Base-by-base conservation (phyloP, 2,888 invertebrate species). In the Synergus laeviventris region DNA sequence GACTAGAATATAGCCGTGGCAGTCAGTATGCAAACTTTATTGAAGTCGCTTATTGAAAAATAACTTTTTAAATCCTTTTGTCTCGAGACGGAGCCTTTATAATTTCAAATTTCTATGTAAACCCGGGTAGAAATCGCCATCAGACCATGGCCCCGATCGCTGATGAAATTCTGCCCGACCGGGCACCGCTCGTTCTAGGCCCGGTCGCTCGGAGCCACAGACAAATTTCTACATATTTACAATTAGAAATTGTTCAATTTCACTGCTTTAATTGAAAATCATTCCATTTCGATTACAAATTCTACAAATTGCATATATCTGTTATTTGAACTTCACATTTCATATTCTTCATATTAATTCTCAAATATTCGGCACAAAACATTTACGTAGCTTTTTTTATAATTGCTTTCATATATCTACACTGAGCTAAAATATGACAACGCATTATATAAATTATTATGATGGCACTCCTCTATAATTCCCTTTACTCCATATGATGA, bases 361-460 rank as follows among this genome's bases (percentile, higher is more conserved):
- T 5, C 3, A 31, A 31, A 31, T 31, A 31, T 45, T 45, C 16
- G 16, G 7, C 16, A 45, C 11, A 45, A 16, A 16, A 16, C 16
- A 0, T 4, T 2, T 16, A 7, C 45, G 5, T 7, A 64, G 42
- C 39, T 42, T n/a, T 64, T 64, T 64, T 61, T 61, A 16, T 12
- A 38, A 9, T 38, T 4, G 16, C 39, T 21, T 45, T 16, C 39
- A 45, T 66, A 49, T 49, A 42, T 42, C 21, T 66, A 42, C 24
- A 66, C 39, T 66, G 21, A 66, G 42, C 18, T 45, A 66, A 66
- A 66, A 66, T 66, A 66, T 66, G 64, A 45, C 42, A 14, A 24
- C 64, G 42, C 24, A 45, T 42, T 66, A 24, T 42, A 45, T 14
- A 42, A 21, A 66, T 66, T 66, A 42, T 42, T 42, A 66, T 66